Evolutionary conservation across 2,113 vertebrate species (phyloP).

Genomic region (Leptodactylus fuscus): DNA sequence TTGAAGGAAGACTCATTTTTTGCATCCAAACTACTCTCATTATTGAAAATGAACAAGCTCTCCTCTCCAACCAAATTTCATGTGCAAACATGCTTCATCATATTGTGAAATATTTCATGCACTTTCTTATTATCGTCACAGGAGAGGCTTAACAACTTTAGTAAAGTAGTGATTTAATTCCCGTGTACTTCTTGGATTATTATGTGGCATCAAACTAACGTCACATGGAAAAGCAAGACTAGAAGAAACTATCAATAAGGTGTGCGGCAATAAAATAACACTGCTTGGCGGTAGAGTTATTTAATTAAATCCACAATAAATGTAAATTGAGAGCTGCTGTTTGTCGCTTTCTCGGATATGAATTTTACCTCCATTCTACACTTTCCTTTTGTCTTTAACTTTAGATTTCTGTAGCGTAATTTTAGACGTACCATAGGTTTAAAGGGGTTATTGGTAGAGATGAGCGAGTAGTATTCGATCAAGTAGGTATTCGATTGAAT

Average conservation of each 20-base stretch:
- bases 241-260: constrained; percentile 13
- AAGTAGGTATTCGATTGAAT: too few relatives aligned
- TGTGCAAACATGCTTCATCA: constrained; percentile 44
- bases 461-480: too few relatives aligned
- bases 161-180: constrained; percentile 41
- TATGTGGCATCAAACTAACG: not conserved
- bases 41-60: constrained; percentile 40
- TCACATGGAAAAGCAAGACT: not conserved
- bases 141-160: constrained; percentile 30
- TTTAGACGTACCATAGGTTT: too few relatives aligned
- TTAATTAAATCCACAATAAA: not conserved
- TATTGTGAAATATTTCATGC: constrained; percentile 29
- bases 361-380: not conserved
- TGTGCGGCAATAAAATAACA: not conserved
- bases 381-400: not conserved
- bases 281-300: not conserved
- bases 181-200: constrained; percentile 18
- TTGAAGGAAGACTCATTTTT: constrained; percentile 37
- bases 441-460: too few relatives aligned
- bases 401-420: not conserved
- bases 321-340: constrained; percentile 1
- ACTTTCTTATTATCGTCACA: constrained; percentile 41
- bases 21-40: constrained; percentile 42
- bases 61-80: constrained; percentile 18
- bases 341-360: not conserved